Evolutionary conservation across 2,113 vertebrate genomes (phyloP), one percentile per base, ranked within the genome.

Genomic region (Symphodus melops): DNA sequence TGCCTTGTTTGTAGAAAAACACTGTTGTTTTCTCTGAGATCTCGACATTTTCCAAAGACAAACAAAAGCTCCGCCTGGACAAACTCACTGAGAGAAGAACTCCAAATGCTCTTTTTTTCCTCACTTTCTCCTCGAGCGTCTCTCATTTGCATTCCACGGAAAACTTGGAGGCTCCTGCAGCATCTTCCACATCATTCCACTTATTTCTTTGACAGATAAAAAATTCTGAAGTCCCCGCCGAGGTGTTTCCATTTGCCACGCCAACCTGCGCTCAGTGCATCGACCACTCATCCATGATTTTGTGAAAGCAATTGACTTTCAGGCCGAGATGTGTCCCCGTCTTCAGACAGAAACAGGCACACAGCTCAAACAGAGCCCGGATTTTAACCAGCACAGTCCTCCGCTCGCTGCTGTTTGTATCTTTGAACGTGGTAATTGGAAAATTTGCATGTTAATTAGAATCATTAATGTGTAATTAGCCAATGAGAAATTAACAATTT

Each of bases 291-390:
- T 42, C 62, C 77, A 8, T 82, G 74, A 77, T 72, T 33, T 77
- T 59, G 77, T 64, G 64, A 81, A 82, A 81, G 53, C 69, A 77
- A 68, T 51, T 75, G 82, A 83, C 73, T 88, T 83, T 69, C 66
- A 66, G 57, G 42, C 28, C 39, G 62, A 49, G 51, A 12, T 5
- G 17, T 51, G 59, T 54, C 49, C 19, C 19, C 9, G 19, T n/a
- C 49, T 73, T 51, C 59, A 70, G 49, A 20, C 63, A 53, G 65
- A 77, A 63, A 60, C 0, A 52, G 19, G 16, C 61, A 10, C 67
- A 13, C 17, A 11, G 49, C 65, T 39, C 54, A 2, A 28, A 44
- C 17, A 61, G 9, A 56, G 46, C 12, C 58, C 19, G 46, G 6
- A 1, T 68, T 64, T 64, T 37, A 56, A 44, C 60, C 58, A 8